Conservation (phyloP, 2,113 vertebrate species). For the Arvicanthis niloticus region DNA sequence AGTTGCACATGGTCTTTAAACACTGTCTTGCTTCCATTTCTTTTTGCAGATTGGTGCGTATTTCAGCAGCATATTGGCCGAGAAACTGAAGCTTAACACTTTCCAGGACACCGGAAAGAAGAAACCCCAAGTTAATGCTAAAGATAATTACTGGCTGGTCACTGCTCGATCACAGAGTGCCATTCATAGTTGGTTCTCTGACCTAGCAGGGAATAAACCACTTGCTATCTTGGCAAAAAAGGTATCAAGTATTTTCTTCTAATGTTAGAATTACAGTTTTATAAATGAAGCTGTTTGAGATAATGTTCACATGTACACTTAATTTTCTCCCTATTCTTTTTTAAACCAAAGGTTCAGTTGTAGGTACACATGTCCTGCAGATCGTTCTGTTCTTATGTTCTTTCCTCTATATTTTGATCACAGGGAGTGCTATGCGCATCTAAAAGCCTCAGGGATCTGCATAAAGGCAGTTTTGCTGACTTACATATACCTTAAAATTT, state of each 20-base stretch:
- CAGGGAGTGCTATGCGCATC: not conserved
- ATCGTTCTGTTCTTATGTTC: not conserved
- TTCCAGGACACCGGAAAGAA: slow-evolving; percentile 91
- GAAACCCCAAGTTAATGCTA: slow-evolving; percentile 90
- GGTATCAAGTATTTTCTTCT: slow-evolving; percentile 79
- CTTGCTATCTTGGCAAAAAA: slow-evolving; percentile 89
- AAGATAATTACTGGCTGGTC: slow-evolving; percentile 91
- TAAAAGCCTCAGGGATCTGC: not conserved
- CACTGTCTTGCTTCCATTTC: not conserved
- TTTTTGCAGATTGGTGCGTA: slow-evolving; percentile 87
- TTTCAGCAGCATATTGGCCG: slow-evolving; percentile 90
- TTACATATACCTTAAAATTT: not conserved
- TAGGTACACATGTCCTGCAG: fast-evolving
- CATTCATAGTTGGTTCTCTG: slow-evolving; percentile 90
- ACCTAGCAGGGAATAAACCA: slow-evolving; percentile 89
- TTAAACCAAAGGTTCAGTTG: not conserved
- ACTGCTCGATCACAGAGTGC: slow-evolving; percentile 89
- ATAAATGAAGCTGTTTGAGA: not conserved
- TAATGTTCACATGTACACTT: not conserved
- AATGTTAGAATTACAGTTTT: not conserved
- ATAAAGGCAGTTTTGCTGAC: not conserved
- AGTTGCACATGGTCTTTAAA: not conserved
- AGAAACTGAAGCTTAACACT: slow-evolving; percentile 90
- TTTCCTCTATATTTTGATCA: not conserved
- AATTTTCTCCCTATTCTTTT: not conserved